Evolutionary conservation across 2,888 invertebrate genomes (phyloP), one percentile per base, ranked within the genome.

Genomic region (Caenorhabditis sp.): DNA sequence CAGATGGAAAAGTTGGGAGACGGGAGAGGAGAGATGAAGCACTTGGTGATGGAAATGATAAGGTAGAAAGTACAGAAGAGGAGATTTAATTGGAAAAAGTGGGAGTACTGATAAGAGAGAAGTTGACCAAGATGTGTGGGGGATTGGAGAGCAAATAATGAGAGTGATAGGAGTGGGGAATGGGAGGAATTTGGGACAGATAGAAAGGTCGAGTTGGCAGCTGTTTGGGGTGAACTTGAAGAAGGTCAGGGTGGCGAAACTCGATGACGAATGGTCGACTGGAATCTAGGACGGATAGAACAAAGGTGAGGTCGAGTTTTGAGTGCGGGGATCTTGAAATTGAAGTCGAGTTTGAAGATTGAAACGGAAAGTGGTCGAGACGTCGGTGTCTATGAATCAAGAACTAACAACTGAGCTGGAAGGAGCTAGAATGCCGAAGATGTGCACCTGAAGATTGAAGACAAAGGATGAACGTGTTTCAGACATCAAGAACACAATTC

Each of bases 131-230:
- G 40, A 56, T 32, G 35, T 55, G 53, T 55, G 62, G 22, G 11
- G 74, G 67, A 74, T 67, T 65, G 67, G 32, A 60, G 37, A 74
- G 60, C 58, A 67, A 74, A 67, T 67, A 67, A 35, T 56, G 40
- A 56, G 53, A 18, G n/a, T 47, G 47, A 24, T 13, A 51, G 11
- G 22, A 51, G 9, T n/a, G n/a, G 26, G 24, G 47, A 20, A n/a
- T 26, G 18, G 18, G 35, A 24, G 51, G 65, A 13, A 37, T 32
- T 55, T 2, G 22, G 51, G 26, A 4, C 64, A 20, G 55, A 2
- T 55, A 56, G 56, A 18, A 28, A 68, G 68, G 28, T 4, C 56
- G 47, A 28, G 24, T 8, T 4, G 15, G 40, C 24, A 55, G 37
- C 22, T 65, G 65, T 5, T 22, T n/a, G 15, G 26, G n/a, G 37